phyloP scores from a whole-genome alignment of 2,113 vertebrate genomes.

The Alaudala cheleensis region DNA sequence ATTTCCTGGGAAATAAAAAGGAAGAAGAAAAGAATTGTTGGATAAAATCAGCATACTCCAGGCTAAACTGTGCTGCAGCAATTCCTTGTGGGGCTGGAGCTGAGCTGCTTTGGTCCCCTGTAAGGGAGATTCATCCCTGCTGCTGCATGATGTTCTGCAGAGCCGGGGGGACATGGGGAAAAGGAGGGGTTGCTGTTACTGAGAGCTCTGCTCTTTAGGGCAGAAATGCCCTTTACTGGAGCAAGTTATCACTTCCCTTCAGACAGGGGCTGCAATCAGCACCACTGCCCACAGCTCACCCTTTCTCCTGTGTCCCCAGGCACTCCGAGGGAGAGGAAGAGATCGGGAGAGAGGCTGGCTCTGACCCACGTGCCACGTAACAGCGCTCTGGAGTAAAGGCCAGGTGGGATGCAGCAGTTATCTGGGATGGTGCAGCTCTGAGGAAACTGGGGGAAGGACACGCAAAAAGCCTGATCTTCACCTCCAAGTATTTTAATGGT shows the following conservation, averaged over 20 bases:
- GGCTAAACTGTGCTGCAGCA: background rate
- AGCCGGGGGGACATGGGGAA: fast-evolving
- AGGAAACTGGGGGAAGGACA: background rate
- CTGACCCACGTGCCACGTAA: background rate
- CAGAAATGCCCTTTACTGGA: background rate
- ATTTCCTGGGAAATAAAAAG: background rate
- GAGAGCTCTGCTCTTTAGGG: background rate
- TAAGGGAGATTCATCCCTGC: background rate
- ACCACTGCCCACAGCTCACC: background rate
- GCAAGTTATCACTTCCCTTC: background rate
- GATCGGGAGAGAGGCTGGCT: background rate
- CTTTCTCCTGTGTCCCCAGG: conserved; percentile 7
- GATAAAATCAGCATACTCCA: background rate
- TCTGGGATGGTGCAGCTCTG: background rate
- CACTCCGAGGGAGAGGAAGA: conserved; percentile 40
- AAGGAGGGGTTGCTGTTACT: background rate
- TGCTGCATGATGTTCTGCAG: background rate
- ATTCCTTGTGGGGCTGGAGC: background rate
- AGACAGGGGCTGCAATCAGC: background rate
- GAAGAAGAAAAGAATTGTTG: background rate
- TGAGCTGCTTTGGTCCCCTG: background rate
- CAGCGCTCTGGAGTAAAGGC: fast-evolving
- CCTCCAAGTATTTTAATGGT: background rate
- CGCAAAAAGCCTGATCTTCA: background rate
- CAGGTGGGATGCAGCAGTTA: background rate